A percentile compares a stretch with the other conserved stretches of the same genome.
These are phyloP conservation scores for Crotalus tigris DNA, from an alignment of 2,113 vertebrate species.

Conservation along the genomic window DNA sequence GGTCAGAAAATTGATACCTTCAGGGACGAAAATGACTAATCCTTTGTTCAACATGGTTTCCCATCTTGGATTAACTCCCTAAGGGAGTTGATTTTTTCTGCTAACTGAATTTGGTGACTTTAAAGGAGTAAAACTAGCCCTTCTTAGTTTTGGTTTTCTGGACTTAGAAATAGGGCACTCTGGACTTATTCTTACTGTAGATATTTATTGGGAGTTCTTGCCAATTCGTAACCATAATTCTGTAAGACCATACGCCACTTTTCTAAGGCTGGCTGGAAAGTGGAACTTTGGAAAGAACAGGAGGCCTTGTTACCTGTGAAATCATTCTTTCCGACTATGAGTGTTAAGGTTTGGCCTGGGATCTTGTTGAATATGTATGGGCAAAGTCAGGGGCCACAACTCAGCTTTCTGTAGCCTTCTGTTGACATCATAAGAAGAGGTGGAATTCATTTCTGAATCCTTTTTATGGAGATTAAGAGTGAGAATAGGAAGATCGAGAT, in stretches of 20 bases:
- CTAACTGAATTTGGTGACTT: not conserved
- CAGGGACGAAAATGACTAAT: not conserved
- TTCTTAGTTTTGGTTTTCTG: not conserved
- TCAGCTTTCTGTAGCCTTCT: not conserved
- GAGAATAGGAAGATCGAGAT: not conserved
- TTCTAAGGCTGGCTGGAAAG: not conserved
- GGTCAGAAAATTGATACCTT: not conserved
- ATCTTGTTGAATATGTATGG: not conserved
- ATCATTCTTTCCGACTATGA: not conserved
- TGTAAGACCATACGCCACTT: not conserved
- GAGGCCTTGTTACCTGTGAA: not conserved
- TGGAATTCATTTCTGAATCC: not conserved
- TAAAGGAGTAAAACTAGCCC: not conserved
- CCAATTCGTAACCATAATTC: not conserved
- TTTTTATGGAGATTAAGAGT: not conserved
- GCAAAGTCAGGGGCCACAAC: not conserved
- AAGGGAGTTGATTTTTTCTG: not conserved
- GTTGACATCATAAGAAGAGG: not conserved
- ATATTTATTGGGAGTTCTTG: not conserved
- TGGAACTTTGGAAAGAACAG: not conserved
- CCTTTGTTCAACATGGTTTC: not conserved
- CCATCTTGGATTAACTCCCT: conserved; percentile 12
- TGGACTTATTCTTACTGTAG: not conserved
- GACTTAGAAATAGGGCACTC: not conserved
- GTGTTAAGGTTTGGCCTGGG: not conserved